phyloP scores from a whole-genome alignment of 2,797 vertebrate species.

The Vireo griseus region DNA sequence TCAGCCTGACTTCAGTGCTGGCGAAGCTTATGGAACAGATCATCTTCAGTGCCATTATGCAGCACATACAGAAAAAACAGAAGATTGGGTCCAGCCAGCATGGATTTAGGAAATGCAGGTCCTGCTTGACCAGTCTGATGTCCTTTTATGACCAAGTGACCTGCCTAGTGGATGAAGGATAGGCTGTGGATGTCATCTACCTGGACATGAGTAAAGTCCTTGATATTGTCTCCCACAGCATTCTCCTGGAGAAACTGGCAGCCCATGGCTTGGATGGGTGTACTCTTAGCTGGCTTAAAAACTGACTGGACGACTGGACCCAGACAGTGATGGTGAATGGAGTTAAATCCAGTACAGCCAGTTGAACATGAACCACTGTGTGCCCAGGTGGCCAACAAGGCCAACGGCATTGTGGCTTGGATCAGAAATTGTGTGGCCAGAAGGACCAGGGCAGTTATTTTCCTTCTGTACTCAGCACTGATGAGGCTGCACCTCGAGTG shows the following conservation, averaged over 20 bases:
- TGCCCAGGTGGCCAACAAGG: not conserved
- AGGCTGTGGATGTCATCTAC: not conserved
- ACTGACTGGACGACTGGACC: not conserved
- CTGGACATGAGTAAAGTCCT: not conserved
- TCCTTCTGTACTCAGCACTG: not conserved
- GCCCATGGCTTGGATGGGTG: not conserved
- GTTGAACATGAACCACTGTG: not conserved
- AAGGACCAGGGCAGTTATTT: not conserved
- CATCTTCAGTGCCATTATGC: not conserved
- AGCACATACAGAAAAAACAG: not conserved
- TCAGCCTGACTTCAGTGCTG: too few species aligned
- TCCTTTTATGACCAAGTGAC: not conserved
- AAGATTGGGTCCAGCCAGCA: too few species aligned
- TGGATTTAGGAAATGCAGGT: not conserved
- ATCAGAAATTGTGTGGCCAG: not conserved
- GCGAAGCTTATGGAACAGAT: not conserved
- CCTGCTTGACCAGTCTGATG: not conserved
- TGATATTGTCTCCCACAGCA: not conserved
- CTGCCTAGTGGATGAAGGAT: not conserved
- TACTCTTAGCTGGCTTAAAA: not conserved
- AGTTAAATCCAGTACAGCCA: not conserved
- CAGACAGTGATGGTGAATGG: not conserved
- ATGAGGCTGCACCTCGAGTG: not conserved
- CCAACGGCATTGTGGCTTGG: not conserved
- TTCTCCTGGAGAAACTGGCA: not conserved